phyloP scores from a whole-genome alignment of 92 coral and sea anemone species.

The Zoanthus gigantus region DNA sequence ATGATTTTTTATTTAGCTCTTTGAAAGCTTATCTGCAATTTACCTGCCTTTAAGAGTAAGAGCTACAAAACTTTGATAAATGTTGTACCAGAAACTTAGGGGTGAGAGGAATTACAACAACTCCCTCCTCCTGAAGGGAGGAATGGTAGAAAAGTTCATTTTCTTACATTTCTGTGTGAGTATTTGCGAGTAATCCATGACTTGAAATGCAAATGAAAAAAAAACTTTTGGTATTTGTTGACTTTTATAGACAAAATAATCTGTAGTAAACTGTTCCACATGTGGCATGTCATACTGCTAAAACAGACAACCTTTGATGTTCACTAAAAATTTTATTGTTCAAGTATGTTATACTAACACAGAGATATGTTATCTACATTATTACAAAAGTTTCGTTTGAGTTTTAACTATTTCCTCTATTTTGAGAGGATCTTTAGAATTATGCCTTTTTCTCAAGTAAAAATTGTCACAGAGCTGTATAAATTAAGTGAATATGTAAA shows the following conservation, averaged over 20 bases:
- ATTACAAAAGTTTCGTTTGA: slow-evolving; percentile 23
- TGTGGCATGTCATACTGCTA: neutral
- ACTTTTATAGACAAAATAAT: neutral
- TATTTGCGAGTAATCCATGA: neutral
- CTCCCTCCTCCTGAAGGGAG: neutral
- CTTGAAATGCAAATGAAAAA: neutral
- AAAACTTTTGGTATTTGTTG: neutral
- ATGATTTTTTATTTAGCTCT: too few species aligned
- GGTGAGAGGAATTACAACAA: neutral
- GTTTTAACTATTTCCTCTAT: slow-evolving; percentile 32
- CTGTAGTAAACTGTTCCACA: too few species aligned
- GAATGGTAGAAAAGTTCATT: neutral
- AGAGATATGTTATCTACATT: neutral
- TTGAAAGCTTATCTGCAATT: too few species aligned
- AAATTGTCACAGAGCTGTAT: slow-evolving; percentile 20
- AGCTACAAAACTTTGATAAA: too few species aligned
- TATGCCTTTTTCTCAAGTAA: slow-evolving; percentile 29
- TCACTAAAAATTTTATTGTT: neutral
- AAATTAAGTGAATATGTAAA: slow-evolving; percentile 12
- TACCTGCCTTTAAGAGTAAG: neutral
- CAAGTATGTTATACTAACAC: slow-evolving; percentile 21
- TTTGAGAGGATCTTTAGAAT: slow-evolving; percentile 26
- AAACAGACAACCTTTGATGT: neutral
- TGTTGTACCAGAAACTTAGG: neutral
- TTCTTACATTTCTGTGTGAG: neutral